These are phyloP conservation scores for Hystrix brachyura DNA, from an alignment of 2,113 vertebrate species.

Conservation along the genomic window DNA sequence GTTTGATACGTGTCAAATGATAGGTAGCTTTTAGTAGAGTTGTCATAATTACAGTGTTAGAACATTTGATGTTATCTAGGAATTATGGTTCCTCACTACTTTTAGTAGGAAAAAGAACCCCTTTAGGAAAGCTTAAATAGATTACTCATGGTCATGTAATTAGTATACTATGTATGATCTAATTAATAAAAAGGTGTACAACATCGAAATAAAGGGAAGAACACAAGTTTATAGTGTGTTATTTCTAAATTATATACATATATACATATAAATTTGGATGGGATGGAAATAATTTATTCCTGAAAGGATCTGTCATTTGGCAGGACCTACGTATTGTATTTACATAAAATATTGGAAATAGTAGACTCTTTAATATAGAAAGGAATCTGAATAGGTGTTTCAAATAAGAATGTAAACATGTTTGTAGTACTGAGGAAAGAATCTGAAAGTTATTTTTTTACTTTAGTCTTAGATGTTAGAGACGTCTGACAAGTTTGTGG, in stretches of 20 bases:
- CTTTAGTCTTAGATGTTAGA: conserved; percentile 14
- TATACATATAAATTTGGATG: neutral
- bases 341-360: neutral
- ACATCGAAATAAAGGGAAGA: neutral
- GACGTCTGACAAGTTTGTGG: neutral
- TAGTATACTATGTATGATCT: neutral
- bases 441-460: neutral
- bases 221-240: neutral
- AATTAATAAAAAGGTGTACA: neutral
- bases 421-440: conserved; percentile 26
- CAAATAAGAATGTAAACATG: neutral
- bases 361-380: neutral
- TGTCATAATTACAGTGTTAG: neutral
- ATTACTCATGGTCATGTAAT: neutral
- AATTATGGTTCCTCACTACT: neutral
- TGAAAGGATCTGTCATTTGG: neutral
- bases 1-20: neutral
- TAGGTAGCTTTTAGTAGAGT: neutral
- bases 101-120: neutral
- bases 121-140: neutral
- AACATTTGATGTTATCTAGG: neutral
- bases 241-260: neutral
- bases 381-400: neutral
- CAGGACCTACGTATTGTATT: neutral
- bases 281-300: neutral